These are phyloP conservation scores for Nannobrachium achirus DNA, from an alignment of 2,113 vertebrate genomes.

Conservation along the genomic window DNA sequence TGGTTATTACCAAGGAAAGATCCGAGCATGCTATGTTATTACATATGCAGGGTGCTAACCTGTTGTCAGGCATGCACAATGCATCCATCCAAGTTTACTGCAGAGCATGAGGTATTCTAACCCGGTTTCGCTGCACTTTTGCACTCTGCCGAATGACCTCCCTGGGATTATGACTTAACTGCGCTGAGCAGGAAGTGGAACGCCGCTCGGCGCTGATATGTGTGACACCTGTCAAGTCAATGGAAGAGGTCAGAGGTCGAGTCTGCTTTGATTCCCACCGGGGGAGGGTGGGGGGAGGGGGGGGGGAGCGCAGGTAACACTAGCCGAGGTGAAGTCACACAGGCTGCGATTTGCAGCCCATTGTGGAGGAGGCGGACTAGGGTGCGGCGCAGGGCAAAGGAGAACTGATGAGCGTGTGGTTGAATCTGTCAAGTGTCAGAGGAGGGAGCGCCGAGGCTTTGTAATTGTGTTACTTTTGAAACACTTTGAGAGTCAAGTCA, in stretches of 20 bases:
- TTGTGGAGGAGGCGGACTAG: constrained; percentile 51
- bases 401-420: constrained; percentile 47
- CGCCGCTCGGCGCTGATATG: constrained; percentile 9
- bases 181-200: constrained; percentile 28
- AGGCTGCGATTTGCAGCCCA: constrained; percentile 54
- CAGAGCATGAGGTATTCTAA: constrained; percentile 8
- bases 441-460: constrained; percentile 15
- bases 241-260: constrained; percentile 61
- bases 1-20: no score
- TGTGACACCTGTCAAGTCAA: constrained; percentile 51
- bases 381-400: constrained; percentile 38
- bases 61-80: no score
- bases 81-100: no score
- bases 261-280: constrained; percentile 48
- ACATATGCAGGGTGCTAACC: no score
- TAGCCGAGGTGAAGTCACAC: constrained; percentile 74
- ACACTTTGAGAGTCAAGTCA: constrained; percentile 43
- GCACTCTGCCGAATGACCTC: not conserved
- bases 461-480: constrained; percentile 43
- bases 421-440: constrained; percentile 61
- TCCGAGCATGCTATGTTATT: no score
- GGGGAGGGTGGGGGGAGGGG: constrained; percentile 6
- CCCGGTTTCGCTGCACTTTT: not conserved
- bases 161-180: not conserved
- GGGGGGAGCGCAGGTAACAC: constrained; percentile 51